These are phyloP conservation scores for Eupeodes luniger DNA, from an alignment of 2,888 invertebrate genomes.

Conservation along the genomic window DNA sequence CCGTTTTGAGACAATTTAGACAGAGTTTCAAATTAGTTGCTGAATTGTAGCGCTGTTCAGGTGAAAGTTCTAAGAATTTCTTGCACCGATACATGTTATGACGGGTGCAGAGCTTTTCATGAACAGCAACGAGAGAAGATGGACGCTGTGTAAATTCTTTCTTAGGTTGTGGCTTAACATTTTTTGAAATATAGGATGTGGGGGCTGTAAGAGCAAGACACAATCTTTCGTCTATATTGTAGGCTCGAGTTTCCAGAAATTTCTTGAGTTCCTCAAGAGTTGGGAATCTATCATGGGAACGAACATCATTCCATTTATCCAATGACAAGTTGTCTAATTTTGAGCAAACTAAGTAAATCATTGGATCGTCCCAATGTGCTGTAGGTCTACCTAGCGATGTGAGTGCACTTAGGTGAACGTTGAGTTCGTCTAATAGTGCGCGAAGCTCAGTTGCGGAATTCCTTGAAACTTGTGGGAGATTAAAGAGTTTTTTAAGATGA, in stretches of 20 bases:
- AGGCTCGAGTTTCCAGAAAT: too few relatives aligned
- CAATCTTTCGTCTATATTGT: too few relatives aligned
- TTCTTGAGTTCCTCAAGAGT: too few relatives aligned
- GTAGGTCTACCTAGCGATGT: too few relatives aligned
- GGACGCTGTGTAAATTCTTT: too few relatives aligned
- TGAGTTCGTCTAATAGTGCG: too few relatives aligned
- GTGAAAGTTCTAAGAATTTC: constrained; percentile 5
- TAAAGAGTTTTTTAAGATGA: constrained; percentile 7
- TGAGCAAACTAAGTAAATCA: constrained; percentile 19
- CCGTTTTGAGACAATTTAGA: background rate
- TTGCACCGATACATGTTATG: constrained; percentile 11
- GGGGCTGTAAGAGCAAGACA: too few relatives aligned
- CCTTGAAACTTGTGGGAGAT: background rate
- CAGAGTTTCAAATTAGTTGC: background rate
- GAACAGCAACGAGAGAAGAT: background rate
- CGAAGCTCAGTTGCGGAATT: background rate
- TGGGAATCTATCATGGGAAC: background rate
- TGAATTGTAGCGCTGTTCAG: constrained; percentile 8
- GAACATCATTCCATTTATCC: constrained; percentile 29
- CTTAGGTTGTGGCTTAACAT: too few relatives aligned
- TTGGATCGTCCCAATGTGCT: background rate
- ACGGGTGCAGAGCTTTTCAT: constrained; percentile 1
- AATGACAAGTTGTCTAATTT: constrained; percentile 18
- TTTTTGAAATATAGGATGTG: too few relatives aligned
- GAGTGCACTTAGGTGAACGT: too few relatives aligned